Percentiles rank a stretch among this genome's conserved stretches.
phyloP scores from a whole-genome alignment of 2,888 invertebrate species.

The Pristionchus maxplancki region DNA sequence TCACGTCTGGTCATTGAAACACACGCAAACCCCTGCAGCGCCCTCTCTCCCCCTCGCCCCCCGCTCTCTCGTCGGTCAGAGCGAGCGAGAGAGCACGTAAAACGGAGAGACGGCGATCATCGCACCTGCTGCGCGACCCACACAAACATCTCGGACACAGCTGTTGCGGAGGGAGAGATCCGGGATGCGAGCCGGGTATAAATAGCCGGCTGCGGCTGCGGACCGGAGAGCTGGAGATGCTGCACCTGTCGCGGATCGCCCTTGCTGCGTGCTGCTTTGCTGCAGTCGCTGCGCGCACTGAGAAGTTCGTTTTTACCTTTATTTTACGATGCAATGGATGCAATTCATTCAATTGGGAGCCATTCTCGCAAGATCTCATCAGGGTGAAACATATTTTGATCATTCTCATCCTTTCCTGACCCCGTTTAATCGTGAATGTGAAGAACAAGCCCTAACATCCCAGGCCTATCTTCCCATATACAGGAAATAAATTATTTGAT shows the following conservation, averaged over 20 bases:
- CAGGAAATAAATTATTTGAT: too few species aligned
- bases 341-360: background rate
- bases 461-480: too few species aligned
- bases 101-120: background rate
- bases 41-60: background rate
- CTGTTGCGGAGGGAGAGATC: background rate
- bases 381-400: background rate
- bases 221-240: background rate
- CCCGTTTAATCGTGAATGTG: too few species aligned
- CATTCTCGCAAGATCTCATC: background rate
- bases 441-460: too few species aligned
- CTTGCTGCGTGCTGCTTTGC: background rate
- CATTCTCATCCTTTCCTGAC: too few species aligned
- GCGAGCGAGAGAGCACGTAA: background rate
- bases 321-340: background rate
- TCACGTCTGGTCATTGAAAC: background rate
- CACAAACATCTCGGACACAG: constrained; percentile 9
- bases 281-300: background rate
- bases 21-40: background rate
- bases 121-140: background rate
- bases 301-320: background rate
- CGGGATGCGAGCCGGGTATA: background rate
- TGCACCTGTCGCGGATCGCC: background rate
- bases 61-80: background rate
- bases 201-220: background rate